Conservation (phyloP, 2,797 vertebrate species). For the Schizopygopsis pylzovi region DNA sequence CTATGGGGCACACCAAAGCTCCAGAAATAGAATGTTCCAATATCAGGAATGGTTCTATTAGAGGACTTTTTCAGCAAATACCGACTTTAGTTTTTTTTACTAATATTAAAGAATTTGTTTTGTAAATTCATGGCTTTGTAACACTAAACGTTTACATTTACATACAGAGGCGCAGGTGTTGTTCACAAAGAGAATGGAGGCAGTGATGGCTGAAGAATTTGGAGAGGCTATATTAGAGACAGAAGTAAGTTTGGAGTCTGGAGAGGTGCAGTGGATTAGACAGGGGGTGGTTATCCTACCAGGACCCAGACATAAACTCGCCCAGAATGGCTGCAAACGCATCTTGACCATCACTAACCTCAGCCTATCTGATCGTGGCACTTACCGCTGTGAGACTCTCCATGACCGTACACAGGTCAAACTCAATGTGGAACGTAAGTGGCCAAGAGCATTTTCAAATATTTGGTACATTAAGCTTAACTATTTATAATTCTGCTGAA, state of each 20-base stretch:
- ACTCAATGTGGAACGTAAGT: conserved; percentile 92
- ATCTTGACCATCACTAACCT: conserved; percentile 81
- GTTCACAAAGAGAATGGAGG: conserved; percentile 84
- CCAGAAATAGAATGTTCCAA: too few species aligned
- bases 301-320: conserved; percentile 76
- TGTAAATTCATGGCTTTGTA: background rate
- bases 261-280: conserved; percentile 89
- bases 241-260: conserved; percentile 83
- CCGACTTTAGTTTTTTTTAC: background rate
- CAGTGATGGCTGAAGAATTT: conserved; percentile 86
- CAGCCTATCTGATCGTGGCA: conserved; percentile 84
- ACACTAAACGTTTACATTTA: background rate
- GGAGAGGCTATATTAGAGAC: conserved; percentile 77
- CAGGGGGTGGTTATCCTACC: conserved; percentile 84
- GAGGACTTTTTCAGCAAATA: background rate
- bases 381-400: conserved; percentile 93
- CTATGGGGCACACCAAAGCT: too few species aligned
- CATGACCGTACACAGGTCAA: conserved; percentile 90
- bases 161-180: conserved; percentile 89
- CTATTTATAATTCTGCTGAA: background rate
- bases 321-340: conserved; percentile 76
- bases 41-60: too few species aligned
- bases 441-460: background rate
- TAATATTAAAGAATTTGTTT: background rate
- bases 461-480: background rate